Percentiles rank a stretch among this genome's conserved stretches.
Evolutionary conservation across 2,113 vertebrate genomes (phyloP).

Genomic region (Scytalopus superciliaris): DNA sequence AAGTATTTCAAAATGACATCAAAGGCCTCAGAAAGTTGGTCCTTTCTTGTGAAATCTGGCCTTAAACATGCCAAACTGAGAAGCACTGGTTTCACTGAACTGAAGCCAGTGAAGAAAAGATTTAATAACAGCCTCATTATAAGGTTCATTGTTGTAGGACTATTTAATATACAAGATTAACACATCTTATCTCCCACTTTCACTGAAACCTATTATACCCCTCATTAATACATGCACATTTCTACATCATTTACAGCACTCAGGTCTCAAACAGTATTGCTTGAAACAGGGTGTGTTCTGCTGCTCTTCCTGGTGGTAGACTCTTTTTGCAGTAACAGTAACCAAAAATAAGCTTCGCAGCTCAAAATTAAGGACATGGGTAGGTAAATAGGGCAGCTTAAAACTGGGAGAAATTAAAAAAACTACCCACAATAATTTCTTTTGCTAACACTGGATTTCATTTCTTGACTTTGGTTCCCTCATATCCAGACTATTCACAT

Average conservation of each 20-base stretch:
- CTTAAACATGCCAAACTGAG: slow-evolving; percentile 26
- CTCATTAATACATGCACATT: slow-evolving; percentile 61
- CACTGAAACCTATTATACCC: slow-evolving; percentile 61
- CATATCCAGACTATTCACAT: background rate
- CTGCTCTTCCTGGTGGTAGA: background rate
- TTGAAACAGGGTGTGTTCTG: slow-evolving; percentile 17
- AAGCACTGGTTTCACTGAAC: slow-evolving; percentile 37
- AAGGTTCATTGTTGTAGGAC: slow-evolving; percentile 58
- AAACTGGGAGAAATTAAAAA: background rate
- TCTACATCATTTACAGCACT: slow-evolving; percentile 58
- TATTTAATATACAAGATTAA: slow-evolving; percentile 74
- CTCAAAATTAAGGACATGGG: background rate
- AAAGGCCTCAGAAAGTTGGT: background rate
- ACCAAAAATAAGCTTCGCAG: background rate
- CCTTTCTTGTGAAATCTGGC: background rate
- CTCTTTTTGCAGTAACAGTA: background rate
- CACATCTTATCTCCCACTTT: slow-evolving; percentile 66
- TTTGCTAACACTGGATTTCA: background rate
- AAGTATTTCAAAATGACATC: background rate
- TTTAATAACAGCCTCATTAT: slow-evolving; percentile 66
- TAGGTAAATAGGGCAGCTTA: background rate
- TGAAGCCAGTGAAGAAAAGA: slow-evolving; percentile 48
- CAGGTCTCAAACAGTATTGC: slow-evolving; percentile 14
- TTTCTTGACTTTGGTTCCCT: background rate
- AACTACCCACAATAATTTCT: background rate